Percentiles rank a stretch among this genome's conserved stretches.
phyloP scores from a whole-genome alignment of 2,113 vertebrate genomes.

The Daphoenositta chrysoptera region DNA sequence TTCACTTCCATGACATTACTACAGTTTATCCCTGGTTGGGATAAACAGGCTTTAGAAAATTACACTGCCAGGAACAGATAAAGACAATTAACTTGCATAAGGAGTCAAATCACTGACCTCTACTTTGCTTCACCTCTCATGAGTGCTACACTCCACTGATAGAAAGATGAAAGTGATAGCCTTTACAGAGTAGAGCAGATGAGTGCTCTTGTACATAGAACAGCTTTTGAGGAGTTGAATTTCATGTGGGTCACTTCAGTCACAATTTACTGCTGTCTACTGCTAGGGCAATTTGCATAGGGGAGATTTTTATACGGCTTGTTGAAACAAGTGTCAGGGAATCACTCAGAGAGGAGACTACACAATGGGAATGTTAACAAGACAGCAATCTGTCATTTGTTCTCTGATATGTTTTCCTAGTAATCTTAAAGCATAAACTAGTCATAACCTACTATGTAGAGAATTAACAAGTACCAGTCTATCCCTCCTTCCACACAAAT shows the following conservation, averaged over 20 bases:
- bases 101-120: slow-evolving; percentile 32
- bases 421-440: neutral
- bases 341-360: neutral
- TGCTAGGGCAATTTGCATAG: neutral
- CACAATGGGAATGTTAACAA: neutral
- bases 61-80: neutral
- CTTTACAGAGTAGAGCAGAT: neutral
- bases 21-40: neutral
- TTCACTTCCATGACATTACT: neutral
- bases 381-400: neutral
- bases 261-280: neutral
- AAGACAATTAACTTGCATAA: slow-evolving; percentile 21
- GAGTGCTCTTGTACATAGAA: neutral
- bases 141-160: neutral
- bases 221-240: neutral
- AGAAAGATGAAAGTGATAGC: slow-evolving; percentile 1
- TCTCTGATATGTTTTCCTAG: neutral
- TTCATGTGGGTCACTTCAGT: neutral
- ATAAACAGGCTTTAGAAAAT: slow-evolving; percentile 14
- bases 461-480: neutral
- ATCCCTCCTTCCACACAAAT: neutral
- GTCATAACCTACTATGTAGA: neutral
- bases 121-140: neutral
- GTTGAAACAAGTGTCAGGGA: neutral
- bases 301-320: neutral